Evolutionary conservation across 2,888 invertebrate species (phyloP).

Genomic region (Troglohyphantes excavatus): DNA sequence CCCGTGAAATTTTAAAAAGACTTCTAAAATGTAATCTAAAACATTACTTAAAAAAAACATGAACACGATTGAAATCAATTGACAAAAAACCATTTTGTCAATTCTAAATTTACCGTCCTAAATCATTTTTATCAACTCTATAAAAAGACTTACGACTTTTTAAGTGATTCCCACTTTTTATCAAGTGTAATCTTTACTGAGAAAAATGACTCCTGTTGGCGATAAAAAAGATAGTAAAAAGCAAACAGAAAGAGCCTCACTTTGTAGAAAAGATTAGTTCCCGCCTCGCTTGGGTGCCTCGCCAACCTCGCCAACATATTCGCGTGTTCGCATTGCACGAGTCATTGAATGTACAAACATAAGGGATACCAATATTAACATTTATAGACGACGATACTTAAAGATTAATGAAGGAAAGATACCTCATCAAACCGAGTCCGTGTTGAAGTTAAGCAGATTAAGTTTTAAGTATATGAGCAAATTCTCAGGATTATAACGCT

Average conservation of each 20-base stretch:
- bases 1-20: too few relatives aligned
- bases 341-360: conserved; percentile 20
- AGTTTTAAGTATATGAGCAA: too few relatives aligned
- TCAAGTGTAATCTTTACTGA: background rate
- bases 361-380: background rate
- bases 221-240: conserved; percentile 1
- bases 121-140: background rate
- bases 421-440: background rate
- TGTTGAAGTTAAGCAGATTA: too few relatives aligned
- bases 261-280: conserved; percentile 23
- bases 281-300: conserved; percentile 26
- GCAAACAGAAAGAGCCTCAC: background rate
- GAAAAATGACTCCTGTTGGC: background rate
- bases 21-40: too few relatives aligned
- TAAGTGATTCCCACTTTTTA: background rate
- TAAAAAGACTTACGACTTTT: background rate
- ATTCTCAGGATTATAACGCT: too few relatives aligned
- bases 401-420: conserved; percentile 27
- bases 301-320: background rate
- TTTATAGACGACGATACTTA: background rate
- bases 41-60: too few relatives aligned
- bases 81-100: too few relatives aligned
- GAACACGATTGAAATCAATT: too few relatives aligned
- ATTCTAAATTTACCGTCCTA: background rate
- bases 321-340: conserved; percentile 49